Conservation (phyloP, 2,797 vertebrate genomes). For the Amniataba percoides region DNA sequence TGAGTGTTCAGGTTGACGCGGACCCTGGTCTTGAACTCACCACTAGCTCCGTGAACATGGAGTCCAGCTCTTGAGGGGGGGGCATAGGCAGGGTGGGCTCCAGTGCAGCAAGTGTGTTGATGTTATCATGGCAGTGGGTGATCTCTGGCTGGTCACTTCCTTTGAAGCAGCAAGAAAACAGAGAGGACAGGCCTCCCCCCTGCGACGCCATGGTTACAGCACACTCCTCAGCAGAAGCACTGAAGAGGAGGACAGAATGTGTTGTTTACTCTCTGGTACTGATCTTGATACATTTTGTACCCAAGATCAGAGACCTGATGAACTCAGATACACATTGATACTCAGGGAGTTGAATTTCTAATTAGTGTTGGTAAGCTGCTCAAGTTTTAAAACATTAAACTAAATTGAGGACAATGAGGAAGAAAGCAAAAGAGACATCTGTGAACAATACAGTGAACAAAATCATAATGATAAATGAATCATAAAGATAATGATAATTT, state of each 20-base stretch:
- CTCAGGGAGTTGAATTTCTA: no score
- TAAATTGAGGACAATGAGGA: background rate
- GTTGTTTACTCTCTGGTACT: background rate
- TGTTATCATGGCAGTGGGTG: conserved; percentile 89
- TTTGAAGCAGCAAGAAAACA: conserved; percentile 94
- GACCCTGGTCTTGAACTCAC: conserved; percentile 80
- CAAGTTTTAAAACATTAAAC: background rate
- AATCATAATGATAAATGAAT: no score
- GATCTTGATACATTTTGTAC: background rate
- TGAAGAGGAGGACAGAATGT: background rate
- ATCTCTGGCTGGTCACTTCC: conserved; percentile 92
- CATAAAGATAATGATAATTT: no score
- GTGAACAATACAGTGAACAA: background rate
- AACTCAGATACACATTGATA: background rate
- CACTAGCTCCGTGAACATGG: conserved; percentile 94
- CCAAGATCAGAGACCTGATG: background rate
- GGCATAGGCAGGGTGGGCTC: conserved; percentile 91
- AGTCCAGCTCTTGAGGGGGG: conserved; percentile 89
- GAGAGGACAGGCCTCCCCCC: conserved; percentile 83
- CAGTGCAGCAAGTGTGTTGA: conserved; percentile 85
- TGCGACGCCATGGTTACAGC: conserved; percentile 86
- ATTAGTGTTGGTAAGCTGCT: background rate
- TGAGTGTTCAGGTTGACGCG: background rate
- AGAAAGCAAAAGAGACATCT: background rate
- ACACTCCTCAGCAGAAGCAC: background rate